Base-by-base conservation (phyloP, 1,140 invertebrate species). In the Lamellibrachia luymesi region DNA sequence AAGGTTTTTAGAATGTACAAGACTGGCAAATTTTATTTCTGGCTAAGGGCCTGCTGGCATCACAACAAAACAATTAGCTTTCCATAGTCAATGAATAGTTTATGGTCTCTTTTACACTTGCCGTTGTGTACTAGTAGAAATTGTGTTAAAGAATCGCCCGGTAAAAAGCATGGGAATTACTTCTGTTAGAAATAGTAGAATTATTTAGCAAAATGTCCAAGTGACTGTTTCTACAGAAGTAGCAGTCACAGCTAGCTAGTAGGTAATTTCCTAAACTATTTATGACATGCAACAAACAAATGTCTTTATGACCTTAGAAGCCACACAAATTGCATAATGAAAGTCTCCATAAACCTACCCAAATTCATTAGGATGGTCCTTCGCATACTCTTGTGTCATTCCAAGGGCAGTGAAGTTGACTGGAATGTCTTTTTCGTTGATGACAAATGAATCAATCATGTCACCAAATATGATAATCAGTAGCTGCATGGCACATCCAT, bases 391-490 rank as follows among this genome's bases (percentile, higher is more conserved):
- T 80, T 8, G 0, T 10, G 64, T 80, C 64, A 17, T 22, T 4
- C 25, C 25, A 22, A 17, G 0, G 5, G 4, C 13, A 80, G 64
- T 38, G 38, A 0, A 38, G 38, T 38, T 38, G 38, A 38, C 38
- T 38, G 38, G 13, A 80, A 80, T 22, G 2, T 80, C 8, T 1
- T 80, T 10, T 22, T 0, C 64, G 17, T 80, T 80, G 7, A 22
- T 80, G 13, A 96, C 95, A 94, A 96, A 96, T 1, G 94, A 90
- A 92, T 96, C 95, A 49, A 95, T 95, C 95, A 96, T 96, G 49
- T 95, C 95, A 8, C 96, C 96, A 94, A 96, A 96, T 38, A 96
- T 94, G 27, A 96, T 95, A 52, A 96, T 96, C 95, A 96, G 95
- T 8, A 94, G 50, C 27, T 96, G 96, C 27, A 96, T 92, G 49